These are phyloP conservation scores for Gastracanthus pulcherrimus DNA, from an alignment of 2,888 invertebrate species.

Conservation along the genomic window DNA sequence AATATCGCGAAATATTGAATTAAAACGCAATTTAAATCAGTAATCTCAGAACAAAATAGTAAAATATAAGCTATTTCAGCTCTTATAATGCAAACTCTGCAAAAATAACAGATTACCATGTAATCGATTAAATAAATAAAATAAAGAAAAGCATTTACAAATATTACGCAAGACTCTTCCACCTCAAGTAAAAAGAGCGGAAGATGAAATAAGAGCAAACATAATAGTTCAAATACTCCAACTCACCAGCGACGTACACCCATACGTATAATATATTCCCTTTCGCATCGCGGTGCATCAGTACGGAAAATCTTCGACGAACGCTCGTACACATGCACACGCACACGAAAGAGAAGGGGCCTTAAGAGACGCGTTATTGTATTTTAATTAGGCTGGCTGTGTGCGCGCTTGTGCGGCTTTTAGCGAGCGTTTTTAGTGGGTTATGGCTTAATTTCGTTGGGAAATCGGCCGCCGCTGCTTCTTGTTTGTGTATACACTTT, in stretches of 20 bases:
- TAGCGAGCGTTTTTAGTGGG: constrained; percentile 5
- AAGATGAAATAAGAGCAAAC: neutral
- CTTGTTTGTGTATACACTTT: constrained; percentile 2
- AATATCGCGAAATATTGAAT: no score
- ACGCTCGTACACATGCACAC: no score
- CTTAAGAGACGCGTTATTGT: constrained; percentile 20
- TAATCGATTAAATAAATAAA: neutral
- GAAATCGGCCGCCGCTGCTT: constrained; percentile 6
- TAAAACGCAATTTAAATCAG: no score
- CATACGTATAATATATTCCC: neutral
- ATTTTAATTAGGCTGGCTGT: constrained; percentile 42
- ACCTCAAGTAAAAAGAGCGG: neutral
- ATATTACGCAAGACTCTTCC: neutral
- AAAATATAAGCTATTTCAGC: no score
- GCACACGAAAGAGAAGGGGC: constrained; percentile 40
- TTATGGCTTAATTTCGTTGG: constrained; percentile 45
- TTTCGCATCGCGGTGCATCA: neutral
- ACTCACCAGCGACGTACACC: neutral
- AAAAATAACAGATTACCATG: no score
- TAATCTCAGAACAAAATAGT: no score
- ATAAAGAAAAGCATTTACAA: neutral
- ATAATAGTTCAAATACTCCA: neutral
- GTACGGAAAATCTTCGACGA: neutral
- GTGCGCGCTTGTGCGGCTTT: neutral
- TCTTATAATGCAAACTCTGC: no score